Evolutionary conservation across 1,140 invertebrate species (phyloP).

Genomic region (Atopsyche davidsoni): DNA sequence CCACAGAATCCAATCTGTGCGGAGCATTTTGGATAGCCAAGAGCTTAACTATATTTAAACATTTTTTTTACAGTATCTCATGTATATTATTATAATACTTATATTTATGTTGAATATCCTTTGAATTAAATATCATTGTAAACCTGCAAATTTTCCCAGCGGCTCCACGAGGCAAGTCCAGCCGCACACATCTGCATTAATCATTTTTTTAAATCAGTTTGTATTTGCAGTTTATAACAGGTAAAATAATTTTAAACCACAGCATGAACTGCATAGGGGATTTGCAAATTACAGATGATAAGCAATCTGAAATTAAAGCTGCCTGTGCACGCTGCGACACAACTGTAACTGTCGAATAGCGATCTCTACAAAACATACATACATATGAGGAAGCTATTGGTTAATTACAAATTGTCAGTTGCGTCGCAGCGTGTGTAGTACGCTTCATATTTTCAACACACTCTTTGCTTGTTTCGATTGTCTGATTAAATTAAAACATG

Average conservation of each 20-base stretch:
- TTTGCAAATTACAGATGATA: neutral
- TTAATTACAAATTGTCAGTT: neutral
- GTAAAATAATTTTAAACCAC: no score
- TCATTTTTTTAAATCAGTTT: no score
- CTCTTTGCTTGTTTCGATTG: neutral
- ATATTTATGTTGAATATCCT: no score
- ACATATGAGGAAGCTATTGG: neutral
- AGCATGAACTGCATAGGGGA: no score
- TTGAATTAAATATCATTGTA: no score
- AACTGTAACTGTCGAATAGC: neutral
- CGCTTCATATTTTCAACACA: constrained; percentile 3
- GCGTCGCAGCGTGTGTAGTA: neutral
- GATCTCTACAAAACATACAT: neutral
- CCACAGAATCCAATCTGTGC: neutral
- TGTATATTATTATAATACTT: neutral
- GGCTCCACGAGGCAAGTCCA: no score
- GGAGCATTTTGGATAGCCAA: constrained; percentile 12
- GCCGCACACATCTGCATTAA: no score
- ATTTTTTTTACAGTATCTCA: neutral
- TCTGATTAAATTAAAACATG: neutral
- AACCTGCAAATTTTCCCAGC: no score
- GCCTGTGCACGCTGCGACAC: no score
- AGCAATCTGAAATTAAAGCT: neutral
- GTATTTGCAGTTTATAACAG: no score
- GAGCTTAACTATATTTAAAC: constrained; percentile 2